Base-by-base conservation (phyloP, 2,797 vertebrate species). In the Novumbra hubbsi region DNA sequence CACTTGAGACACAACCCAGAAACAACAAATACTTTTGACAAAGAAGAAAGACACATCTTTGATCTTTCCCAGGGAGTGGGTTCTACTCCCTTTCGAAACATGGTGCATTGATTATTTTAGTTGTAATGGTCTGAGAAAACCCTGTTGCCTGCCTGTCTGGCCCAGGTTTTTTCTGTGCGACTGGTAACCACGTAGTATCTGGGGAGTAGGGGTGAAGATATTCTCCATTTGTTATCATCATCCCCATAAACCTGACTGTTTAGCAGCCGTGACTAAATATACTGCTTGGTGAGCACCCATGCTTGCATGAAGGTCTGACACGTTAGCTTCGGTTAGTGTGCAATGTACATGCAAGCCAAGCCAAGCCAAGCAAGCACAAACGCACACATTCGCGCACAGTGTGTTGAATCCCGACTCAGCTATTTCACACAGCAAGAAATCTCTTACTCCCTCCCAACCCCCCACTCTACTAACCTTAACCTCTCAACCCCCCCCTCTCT, bases 221-320 rank as follows among this genome's bases (percentile, higher is more conserved):
- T 85, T 88, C 91, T 93, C 92, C 86, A 93, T 89, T 84, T 91
- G 85, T 89, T 94, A 92, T 90, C 93, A 84, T 90, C 83, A 89
- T 88, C 89, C 89, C 88, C 52, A 9, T n/a, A 55, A 92, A 83
- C 86, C 86, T 81, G 83, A 81, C 85, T 88, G 87, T 94, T 91
- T 92, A 94, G 87, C 94, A 92, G 92, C 93, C 92, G 87, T 88
- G 86, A 86, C 86, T 84, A 88, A 73, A 91, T 87, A 71, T 30
- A 49, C 34, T 5, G 34, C 34, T 38, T 38, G 34, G 34, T 38
- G 34, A 38, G 34, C 34, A 38, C 34, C 34, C 34, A 38, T 7
- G 34, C 32, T 32, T 32, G 32, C 32, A 32, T 32, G 32, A 32
- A 32, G 32, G 80, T 73, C 88, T 90, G 91, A 91, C 49, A 92